A percentile compares a stretch with the other conserved stretches of the same genome.
phyloP scores from a whole-genome alignment of 2,888 invertebrate species.

The Euzophera pinguis region DNA sequence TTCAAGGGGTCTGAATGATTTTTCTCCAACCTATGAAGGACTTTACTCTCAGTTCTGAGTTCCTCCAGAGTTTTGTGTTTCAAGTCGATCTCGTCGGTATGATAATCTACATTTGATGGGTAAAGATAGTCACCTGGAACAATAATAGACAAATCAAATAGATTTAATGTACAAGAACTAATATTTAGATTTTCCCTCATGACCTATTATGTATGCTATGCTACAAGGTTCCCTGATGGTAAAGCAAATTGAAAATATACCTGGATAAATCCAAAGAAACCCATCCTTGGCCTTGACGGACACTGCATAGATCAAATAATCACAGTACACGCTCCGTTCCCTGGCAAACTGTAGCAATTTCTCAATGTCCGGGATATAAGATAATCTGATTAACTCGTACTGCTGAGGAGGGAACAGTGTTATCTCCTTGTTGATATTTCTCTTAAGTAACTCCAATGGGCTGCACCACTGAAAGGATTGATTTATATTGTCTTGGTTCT shows the following conservation, averaged over 20 bases:
- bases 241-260: too few species aligned
- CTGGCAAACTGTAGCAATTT: constrained; percentile 80
- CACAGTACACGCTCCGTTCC: constrained; percentile 74
- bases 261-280: constrained; percentile 78
- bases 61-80: constrained; percentile 54
- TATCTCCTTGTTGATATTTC: constrained; percentile 53
- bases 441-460: constrained; percentile 73
- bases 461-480: constrained; percentile 82
- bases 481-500: too few species aligned
- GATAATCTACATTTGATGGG: constrained; percentile 59
- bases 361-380: constrained; percentile 76
- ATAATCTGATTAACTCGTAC: constrained; percentile 85
- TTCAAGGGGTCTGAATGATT: constrained; percentile 19
- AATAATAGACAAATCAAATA: constrained; percentile 7
- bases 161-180: too few species aligned
- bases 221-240: too few species aligned
- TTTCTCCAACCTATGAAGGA: constrained; percentile 52
- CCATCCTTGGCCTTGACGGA: constrained; percentile 80
- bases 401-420: constrained; percentile 86
- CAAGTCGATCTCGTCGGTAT: constrained; percentile 33
- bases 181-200: too few species aligned
- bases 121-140: constrained; percentile 77
- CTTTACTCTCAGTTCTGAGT: constrained; percentile 42
- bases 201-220: too few species aligned
- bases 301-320: constrained; percentile 77